A percentile compares a stretch with the other conserved stretches of the same genome.
phyloP scores from a whole-genome alignment of 2,888 invertebrate species.

The Synergus japonicus region DNA sequence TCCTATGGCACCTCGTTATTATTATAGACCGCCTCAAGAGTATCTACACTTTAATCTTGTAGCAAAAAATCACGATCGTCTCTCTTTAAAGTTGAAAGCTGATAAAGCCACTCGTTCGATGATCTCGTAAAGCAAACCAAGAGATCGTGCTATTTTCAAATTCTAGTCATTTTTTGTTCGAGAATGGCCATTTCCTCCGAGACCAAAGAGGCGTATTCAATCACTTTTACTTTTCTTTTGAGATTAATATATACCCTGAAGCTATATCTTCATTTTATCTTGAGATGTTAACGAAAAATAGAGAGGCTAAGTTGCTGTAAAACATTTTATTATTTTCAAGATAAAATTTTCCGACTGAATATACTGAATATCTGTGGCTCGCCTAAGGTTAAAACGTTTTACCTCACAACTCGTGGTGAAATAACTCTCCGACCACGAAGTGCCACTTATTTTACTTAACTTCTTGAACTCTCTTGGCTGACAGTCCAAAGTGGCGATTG shows the following conservation, averaged over 20 bases:
- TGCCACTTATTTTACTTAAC: neutral
- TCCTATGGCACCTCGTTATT: neutral
- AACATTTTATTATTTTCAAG: neutral
- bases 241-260: neutral
- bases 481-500: neutral
- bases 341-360: neutral
- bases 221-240: constrained; percentile 1
- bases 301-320: too few relatives aligned
- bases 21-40: neutral
- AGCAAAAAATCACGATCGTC: neutral
- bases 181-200: neutral
- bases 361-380: neutral
- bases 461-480: neutral
- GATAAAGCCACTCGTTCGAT: neutral
- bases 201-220: neutral
- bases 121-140: neutral
- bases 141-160: neutral
- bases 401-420: neutral
- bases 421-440: neutral
- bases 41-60: neutral
- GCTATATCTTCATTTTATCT: neutral
- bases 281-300: neutral
- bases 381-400: neutral
- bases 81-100: neutral
- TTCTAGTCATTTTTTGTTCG: neutral